phyloP scores from a whole-genome alignment of 2,888 invertebrate genomes.

The Netelia virgata region DNA sequence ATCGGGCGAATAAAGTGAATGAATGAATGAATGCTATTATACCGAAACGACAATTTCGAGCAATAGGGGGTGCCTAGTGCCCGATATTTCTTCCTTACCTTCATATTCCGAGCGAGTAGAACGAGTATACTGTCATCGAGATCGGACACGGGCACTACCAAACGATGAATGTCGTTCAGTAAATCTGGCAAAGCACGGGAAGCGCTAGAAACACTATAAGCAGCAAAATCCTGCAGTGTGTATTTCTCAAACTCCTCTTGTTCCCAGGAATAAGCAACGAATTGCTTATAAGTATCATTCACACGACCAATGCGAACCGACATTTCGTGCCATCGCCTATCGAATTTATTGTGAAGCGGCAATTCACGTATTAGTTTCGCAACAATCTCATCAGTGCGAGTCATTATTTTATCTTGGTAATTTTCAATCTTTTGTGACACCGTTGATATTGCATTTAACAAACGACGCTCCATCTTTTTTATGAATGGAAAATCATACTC shows the following conservation, averaged over 20 bases:
- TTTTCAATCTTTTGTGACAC: slow-evolving; percentile 76
- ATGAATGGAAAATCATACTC: slow-evolving; percentile 88
- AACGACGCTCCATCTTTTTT: slow-evolving; percentile 86
- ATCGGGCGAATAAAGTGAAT: no score
- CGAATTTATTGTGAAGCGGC: slow-evolving; percentile 86
- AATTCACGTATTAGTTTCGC: slow-evolving; percentile 78
- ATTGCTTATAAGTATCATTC: slow-evolving; percentile 87
- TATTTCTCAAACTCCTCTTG: slow-evolving; percentile 87
- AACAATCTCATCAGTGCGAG: slow-evolving; percentile 68
- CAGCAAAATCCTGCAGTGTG: slow-evolving; percentile 91
- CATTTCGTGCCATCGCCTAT: slow-evolving; percentile 80
- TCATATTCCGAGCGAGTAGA: slow-evolving; percentile 74
- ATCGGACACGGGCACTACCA: slow-evolving; percentile 86
- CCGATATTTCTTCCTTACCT: slow-evolving; percentile 72
- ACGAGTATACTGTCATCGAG: slow-evolving; percentile 85
- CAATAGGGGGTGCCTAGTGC: no score
- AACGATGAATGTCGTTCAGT: slow-evolving; percentile 89
- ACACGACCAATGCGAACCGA: slow-evolving; percentile 86
- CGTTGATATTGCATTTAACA: slow-evolving; percentile 75
- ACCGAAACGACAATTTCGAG: background rate
- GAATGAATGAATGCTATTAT: background rate
- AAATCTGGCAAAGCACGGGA: slow-evolving; percentile 88
- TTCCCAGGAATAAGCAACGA: slow-evolving; percentile 87
- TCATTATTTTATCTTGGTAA: slow-evolving; percentile 74
- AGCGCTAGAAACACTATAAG: slow-evolving; percentile 89